A percentile compares a stretch with the other conserved stretches of the same genome.
Conservation (phyloP, 2,113 vertebrate species). For the Gallinago undulata region DNA sequence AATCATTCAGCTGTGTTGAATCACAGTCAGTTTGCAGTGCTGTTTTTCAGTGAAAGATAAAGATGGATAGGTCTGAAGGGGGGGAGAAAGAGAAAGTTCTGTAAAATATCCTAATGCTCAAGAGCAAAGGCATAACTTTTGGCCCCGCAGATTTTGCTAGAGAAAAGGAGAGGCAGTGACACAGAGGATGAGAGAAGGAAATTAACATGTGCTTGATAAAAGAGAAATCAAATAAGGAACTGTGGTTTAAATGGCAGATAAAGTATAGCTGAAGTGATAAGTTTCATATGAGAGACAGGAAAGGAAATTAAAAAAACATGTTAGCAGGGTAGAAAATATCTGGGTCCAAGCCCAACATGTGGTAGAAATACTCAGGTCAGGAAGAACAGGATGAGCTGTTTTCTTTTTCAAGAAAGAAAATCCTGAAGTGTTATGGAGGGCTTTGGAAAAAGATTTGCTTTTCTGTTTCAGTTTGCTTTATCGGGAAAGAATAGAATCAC, state of each 20-base stretch:
- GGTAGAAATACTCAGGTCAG: background rate
- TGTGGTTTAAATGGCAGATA: constrained; percentile 53
- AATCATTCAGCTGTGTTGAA: constrained; percentile 53
- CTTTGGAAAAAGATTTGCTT: background rate
- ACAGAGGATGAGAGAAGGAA: constrained; percentile 42
- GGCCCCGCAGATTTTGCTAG: constrained; percentile 18
- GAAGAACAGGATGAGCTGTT: background rate
- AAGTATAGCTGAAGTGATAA: constrained; percentile 34
- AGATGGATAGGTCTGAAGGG: constrained; percentile 59
- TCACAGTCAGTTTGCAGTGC: constrained; percentile 65
- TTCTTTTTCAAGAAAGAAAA: background rate
- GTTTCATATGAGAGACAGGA: background rate
- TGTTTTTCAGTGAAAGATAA: constrained; percentile 69
- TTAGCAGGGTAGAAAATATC: background rate
- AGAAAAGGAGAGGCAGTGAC: constrained; percentile 10
- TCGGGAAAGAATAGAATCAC: background rate
- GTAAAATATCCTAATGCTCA: constrained; percentile 43
- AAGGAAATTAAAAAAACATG: constrained; percentile 49
- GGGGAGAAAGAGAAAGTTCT: background rate
- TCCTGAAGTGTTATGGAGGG: background rate
- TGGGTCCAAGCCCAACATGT: background rate
- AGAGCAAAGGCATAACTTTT: constrained; percentile 41
- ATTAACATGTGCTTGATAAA: constrained; percentile 59
- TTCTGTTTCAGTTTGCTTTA: background rate
- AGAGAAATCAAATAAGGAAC: constrained; percentile 61